Base-by-base conservation (phyloP, 2,113 vertebrate species). In the Ageneiosus marmoratus region DNA sequence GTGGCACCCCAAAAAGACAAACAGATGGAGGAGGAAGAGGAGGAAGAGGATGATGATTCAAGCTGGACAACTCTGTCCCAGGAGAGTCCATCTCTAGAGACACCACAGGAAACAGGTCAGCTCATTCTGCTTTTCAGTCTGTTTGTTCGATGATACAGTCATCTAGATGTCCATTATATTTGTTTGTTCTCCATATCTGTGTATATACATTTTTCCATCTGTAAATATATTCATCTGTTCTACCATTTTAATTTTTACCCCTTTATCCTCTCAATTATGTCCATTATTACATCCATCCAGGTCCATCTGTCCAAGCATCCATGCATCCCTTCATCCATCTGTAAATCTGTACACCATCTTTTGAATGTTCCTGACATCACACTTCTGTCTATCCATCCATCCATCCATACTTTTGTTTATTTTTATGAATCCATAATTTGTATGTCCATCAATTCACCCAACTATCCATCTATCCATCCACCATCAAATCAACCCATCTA, bases 41-140 rank as follows among this genome's bases (percentile, higher is more conserved):
- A 95, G 95, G 77, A 98, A 94, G 90, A 97, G 96, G 98, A 99
- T 32, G 98, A 99, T 89, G 98, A 99, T 87, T 99, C 98, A 44
- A 99, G 98, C 91, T 99, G 98, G 98, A 99, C 98, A 2, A 99
- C 98, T 0, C 88, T 99, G 86, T 99, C 98, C 29, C 98, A 99
- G 77, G 98, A 98, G 89, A 97, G 96, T 0, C 96, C 97, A 41
- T 97, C 97, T 0, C 94, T 93, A 0, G 95, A 95, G 86, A 97
- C 96, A 0, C 96, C 97, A 0, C 94, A 94, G 0, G 98, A 99
- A 87, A 92, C 96, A 95, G 97, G 98, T 99, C 82, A 75, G 79
- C 1, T 67, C 27, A 34, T 65, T 11, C 46, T 27, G 13, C 22
- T 62, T 44, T n/a, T n/a, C 44, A 44, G 73, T 86, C 85, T 84